Conservation (phyloP, 2,888 invertebrate species). For the Polydrusus tereticollis region DNA sequence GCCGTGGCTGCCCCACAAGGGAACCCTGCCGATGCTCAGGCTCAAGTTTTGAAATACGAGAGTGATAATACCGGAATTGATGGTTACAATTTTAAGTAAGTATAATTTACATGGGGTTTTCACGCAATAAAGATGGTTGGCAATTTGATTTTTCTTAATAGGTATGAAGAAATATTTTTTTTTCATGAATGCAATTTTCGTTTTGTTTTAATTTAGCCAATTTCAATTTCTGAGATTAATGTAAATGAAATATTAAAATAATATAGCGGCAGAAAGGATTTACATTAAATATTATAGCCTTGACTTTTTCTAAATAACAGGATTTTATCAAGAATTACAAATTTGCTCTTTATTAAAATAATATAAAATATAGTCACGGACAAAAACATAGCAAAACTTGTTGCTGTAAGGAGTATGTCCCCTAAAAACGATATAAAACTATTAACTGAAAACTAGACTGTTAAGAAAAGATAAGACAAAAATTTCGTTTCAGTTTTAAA, state of each 20-base stretch:
- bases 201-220: too few species aligned
- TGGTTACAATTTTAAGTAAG: conserved; percentile 60
- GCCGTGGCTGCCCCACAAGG: conserved; percentile 57
- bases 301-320: not conserved
- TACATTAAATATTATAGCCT: not conserved
- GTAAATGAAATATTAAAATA: not conserved
- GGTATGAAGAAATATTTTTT: too few species aligned
- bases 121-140: too few species aligned
- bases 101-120: not conserved
- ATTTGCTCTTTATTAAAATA: not conserved
- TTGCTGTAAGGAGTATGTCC: too few species aligned
- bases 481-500: too few species aligned
- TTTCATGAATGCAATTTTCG: too few species aligned
- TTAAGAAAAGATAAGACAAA: too few species aligned
- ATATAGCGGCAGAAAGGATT: not conserved
- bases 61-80: conserved; percentile 61
- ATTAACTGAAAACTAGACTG: too few species aligned
- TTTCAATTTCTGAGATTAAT: too few species aligned
- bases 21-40: conserved; percentile 55
- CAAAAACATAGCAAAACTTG: too few species aligned
- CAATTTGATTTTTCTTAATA: too few species aligned
- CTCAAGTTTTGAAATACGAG: conserved; percentile 57
- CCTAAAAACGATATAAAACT: too few species aligned
- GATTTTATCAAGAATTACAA: not conserved
- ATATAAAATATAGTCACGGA: not conserved